Conservation (phyloP, 2,888 invertebrate genomes). For the Latrodectus elegans region DNA sequence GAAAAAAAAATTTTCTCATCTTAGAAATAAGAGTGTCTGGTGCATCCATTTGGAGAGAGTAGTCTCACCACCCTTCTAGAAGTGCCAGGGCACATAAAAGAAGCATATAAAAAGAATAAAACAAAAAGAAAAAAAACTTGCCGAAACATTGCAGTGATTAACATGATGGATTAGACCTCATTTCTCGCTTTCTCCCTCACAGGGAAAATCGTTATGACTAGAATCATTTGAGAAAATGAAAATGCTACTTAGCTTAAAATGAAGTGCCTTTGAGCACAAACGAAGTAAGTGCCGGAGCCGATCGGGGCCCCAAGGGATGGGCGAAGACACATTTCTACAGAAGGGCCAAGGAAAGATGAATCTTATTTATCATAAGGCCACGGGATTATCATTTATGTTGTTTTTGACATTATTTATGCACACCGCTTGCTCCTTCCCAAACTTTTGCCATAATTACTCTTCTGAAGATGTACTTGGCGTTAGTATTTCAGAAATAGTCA, state of each 20-base stretch:
- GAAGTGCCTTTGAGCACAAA: slow-evolving; percentile 10
- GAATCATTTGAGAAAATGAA: slow-evolving; percentile 43
- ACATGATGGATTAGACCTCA: slow-evolving; percentile 47
- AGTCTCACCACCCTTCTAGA: not conserved
- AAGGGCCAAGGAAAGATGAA: not conserved
- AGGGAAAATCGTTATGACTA: slow-evolving; percentile 29
- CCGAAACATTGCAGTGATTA: slow-evolving; percentile 55
- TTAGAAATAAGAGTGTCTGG: not conserved
- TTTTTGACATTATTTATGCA: not conserved
- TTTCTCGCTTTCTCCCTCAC: slow-evolving; percentile 12
- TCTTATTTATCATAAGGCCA: not conserved
- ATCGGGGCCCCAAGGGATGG: not conserved
- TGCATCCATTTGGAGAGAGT: not conserved
- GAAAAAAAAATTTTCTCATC: not conserved
- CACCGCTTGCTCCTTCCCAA: not conserved
- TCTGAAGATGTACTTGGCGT: not conserved
- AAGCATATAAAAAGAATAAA: not conserved
- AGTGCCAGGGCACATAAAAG: not conserved
- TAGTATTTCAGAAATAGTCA: too few species aligned
- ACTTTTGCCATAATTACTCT: not conserved
- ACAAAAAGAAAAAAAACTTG: slow-evolving; percentile 5
- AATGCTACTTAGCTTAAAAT: slow-evolving; percentile 40
- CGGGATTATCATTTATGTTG: not conserved
- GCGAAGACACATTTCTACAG: not conserved
- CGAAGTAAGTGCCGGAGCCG: not conserved